Evolutionary conservation across 2,113 vertebrate species (phyloP), one percentile per base, ranked within the genome.

Genomic region (Tetrao urogallus): DNA sequence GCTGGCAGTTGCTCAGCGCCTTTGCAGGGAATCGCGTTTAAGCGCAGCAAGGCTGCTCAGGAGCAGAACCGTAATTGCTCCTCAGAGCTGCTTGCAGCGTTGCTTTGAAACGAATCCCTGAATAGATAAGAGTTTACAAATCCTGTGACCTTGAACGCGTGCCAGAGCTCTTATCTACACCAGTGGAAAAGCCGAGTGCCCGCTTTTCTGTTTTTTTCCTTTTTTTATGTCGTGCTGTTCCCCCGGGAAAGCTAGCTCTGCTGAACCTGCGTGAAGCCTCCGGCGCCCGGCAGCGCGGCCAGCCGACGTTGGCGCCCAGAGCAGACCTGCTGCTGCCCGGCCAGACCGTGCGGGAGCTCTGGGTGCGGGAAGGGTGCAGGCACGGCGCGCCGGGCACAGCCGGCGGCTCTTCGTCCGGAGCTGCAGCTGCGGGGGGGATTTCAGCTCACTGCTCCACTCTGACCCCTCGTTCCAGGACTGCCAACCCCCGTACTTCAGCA

Each of bases 401-500:
- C 10, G n/a, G 47, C 25, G 0, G 38, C 57, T 67, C 30, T 63
- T 11, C 24, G 48, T 25, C 24, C 11, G 13, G 48, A 40, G 25
- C 48, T 40, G 6, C 18, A 21, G 47, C 48, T 45, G 47, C 16
- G 22, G 13, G 65, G 64, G 13, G 57, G 70, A 58, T 73, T 90
- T 77, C 0, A 1, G 52, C 66, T 83, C 63, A 82, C 0, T 38
- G 34, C 25, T 80, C 12, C 60, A 61, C 40, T 27, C n/a, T 20
- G 19, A 19, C 50, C 45, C 17, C 12, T 67, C 6, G 1, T 65
- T 95, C 36, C 94, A 98, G 98, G 97, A 97, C 13, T 71, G 81
- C 6, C 97, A 97, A 50, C 96, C 97, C 0, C 98, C 98, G 78
- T 98, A 98, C 95, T 98, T 98, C 97, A 98, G 97, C 97, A 98